Base-by-base conservation (phyloP, 23 tunicate genomes). In the Phallusia fumigata region DNA sequence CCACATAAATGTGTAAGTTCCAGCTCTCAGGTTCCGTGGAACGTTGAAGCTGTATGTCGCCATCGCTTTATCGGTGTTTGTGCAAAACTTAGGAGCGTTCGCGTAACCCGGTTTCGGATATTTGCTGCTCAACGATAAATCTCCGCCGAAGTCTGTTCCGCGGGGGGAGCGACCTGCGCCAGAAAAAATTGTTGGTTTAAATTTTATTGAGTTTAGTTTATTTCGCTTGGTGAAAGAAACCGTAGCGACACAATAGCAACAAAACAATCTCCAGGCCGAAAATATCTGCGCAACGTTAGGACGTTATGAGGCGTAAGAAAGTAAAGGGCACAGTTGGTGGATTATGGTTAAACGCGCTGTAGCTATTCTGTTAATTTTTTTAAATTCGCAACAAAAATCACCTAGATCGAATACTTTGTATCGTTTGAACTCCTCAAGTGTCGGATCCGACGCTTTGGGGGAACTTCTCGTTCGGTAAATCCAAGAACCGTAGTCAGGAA, bases 1-100 rank as follows among this genome's bases (percentile, higher is more conserved):
- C 99, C 99, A 95, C 30, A 90, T 74, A 73, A 95, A 95, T 6
- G 99, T 95, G 86, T 95, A 90, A 0, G 33, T 81, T 79, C 93
- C 93, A n/a, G 88, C 80, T 16, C 76, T 31, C 6, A 88, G 30
- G 53, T 88, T 65, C 33, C 64, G 51, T 2, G 97, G 97, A 28
- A 92, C 83, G 50, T 92, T 92, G 79, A 92, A 88, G n/a, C 80
- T 64, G 76, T 88, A 92, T 2, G 93, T 92, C 44, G 76, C 97
- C 93, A 92, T 79, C 24, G 97, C 65, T 76, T 80, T 88, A 65
- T 84, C 97, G 31, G 93, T 92, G 79, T 92, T 74, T 19, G 89
- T 84, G 79, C 97, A 92, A 74, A 92, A 92, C 11, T 64, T 65
- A 5, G 97, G 97, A 0, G 97, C 97, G 76, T 92, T 92, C 35